Percentiles rank a stretch among this genome's conserved stretches.
Conservation (phyloP, 1,140 invertebrate genomes). For the Diabrotica undecimpunctata region DNA sequence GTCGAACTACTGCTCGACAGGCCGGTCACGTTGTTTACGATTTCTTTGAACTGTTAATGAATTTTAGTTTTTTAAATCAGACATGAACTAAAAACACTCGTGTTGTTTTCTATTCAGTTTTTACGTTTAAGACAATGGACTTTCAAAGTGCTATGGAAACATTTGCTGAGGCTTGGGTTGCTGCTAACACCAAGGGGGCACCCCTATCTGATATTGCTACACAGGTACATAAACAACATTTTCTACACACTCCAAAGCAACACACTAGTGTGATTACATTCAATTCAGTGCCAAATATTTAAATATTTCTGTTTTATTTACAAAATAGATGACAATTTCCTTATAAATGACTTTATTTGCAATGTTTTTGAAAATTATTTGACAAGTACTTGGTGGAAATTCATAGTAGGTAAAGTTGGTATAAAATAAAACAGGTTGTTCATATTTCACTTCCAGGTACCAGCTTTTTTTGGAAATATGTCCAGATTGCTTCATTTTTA, state of each 20-base stretch:
- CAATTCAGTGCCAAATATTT: too few species aligned
- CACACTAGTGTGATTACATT: too few species aligned
- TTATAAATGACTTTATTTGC: too few species aligned
- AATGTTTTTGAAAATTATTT: too few species aligned
- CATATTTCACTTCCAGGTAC: neutral
- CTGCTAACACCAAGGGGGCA: slow-evolving; percentile 77
- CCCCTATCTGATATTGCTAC: slow-evolving; percentile 51
- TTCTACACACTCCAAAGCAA: neutral
- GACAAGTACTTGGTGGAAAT: too few species aligned
- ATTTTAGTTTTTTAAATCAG: slow-evolving; percentile 12
- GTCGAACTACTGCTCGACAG: slow-evolving; percentile 18
- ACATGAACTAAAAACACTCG: slow-evolving; percentile 8
- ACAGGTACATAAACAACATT: slow-evolving; percentile 51
- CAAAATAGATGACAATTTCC: too few species aligned
- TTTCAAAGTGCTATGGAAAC: slow-evolving; percentile 97
- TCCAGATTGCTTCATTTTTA: neutral
- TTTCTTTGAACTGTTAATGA: neutral
- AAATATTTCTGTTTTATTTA: too few species aligned
- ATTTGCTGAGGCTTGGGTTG: slow-evolving; percentile 94
- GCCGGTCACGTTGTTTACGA: slow-evolving; percentile 38
- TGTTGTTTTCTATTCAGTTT: slow-evolving; percentile 8
- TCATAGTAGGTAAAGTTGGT: too few species aligned
- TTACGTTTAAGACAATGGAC: slow-evolving; percentile 65
- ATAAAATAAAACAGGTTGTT: neutral
- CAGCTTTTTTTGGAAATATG: neutral